Conservation (phyloP, 2,888 invertebrate species). For the Lamellibrachia columna region DNA sequence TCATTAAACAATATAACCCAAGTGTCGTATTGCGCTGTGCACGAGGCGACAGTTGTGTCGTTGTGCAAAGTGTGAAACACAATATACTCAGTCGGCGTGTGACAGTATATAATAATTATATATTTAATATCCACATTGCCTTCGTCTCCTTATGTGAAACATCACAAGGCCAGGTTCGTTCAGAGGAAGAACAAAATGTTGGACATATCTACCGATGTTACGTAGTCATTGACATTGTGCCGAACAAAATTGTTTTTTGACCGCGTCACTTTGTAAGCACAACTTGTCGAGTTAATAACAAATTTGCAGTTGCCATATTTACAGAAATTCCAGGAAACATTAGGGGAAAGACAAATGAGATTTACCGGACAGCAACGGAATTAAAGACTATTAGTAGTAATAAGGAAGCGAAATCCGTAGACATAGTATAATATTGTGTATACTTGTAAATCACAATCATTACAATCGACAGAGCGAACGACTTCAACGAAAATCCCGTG, state of each 20-base stretch:
- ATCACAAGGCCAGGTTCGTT: background rate
- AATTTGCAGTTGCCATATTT: background rate
- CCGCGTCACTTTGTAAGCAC: no score
- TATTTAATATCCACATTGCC: no score
- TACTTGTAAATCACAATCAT: background rate
- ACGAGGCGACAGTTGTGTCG: no score
- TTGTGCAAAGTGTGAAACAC: no score
- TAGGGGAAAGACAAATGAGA: background rate
- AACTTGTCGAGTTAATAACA: background rate
- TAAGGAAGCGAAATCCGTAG: background rate
- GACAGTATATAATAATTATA: no score
- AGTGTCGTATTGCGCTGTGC: background rate
- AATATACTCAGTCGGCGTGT: no score
- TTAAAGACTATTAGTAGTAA: background rate
- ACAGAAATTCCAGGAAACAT: background rate
- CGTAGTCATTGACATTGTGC: background rate
- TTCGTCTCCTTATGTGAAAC: background rate
- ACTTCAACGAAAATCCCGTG: background rate
- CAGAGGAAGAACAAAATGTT: background rate
- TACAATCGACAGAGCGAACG: background rate
- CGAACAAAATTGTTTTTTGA: background rate
- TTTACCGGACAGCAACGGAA: background rate
- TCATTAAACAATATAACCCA: background rate
- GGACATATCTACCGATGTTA: no score
- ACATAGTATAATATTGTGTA: background rate